Evolutionary conservation across 2,888 invertebrate genomes (phyloP), one percentile per base, ranked within the genome.

Genomic region (Aspidiotus rigidus): DNA sequence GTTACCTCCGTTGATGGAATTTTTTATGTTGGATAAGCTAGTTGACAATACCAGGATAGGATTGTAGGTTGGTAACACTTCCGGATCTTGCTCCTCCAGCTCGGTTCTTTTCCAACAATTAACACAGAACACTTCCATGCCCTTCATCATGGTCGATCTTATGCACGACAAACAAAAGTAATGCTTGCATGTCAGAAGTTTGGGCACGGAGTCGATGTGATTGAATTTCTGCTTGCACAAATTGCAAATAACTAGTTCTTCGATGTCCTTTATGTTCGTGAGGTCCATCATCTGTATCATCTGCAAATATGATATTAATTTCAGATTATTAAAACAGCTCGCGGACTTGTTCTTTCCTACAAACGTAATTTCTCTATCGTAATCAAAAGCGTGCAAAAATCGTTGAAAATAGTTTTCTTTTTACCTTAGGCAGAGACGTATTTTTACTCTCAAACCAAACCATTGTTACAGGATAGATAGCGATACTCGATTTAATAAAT

Each of bases 81-180:
- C 86, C 70, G 86, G 83, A 71, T 85, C 84, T 75, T 84, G 81
- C 74, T 85, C 86, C 69, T 86, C 85, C 71, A 86, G 78, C 74
- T 86, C 86, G 71, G 87, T 87, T 73, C 84, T 82, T 78, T 87
- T 86, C 86, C 86, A 87, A 79, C 88, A 88, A 78, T 87, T 85
- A 72, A 84, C 83, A 77, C 88, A 88, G 77, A 84, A 84, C 73
- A 87, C 79, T 76, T 86, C 86, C 64, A 72, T 74, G 40, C 84
- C 86, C 77, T 86, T 85, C 76, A 84, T 82, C 75, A 87, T 80
- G 75, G 83, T 83, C 73, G 84, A 83, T 76, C 85, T 85, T 77
- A 86, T 84, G 79, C 88, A 88, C 76, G 85, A 84, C 78, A 88
- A 81, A 78, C 88, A 88, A 79, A 88, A 88, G 79, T 86, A 86